Conservation (phyloP, 2,797 vertebrate genomes). For the Menidia menidia region DNA sequence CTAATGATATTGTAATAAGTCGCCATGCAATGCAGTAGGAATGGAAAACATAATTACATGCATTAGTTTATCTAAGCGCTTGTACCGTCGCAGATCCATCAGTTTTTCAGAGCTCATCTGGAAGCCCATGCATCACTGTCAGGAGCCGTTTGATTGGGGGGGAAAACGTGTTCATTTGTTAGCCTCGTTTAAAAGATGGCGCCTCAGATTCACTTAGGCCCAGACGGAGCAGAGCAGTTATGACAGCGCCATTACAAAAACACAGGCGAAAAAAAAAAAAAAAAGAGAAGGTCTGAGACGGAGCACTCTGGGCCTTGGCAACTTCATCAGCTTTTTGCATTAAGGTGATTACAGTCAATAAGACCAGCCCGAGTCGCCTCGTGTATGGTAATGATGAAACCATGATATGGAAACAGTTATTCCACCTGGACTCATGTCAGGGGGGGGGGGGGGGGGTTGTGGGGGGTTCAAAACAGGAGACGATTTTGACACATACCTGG, state of each 20-base stretch:
- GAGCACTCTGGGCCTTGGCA: constrained; percentile 58
- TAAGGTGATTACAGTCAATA: constrained; percentile 72
- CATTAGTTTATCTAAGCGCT: constrained; percentile 99
- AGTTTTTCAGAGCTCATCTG: constrained; percentile 99
- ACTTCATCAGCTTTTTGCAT: constrained; percentile 77
- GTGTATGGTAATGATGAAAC: constrained; percentile 53
- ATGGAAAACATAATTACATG: constrained; percentile 99
- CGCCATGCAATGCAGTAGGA: constrained; percentile 95
- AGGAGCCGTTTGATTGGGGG: constrained; percentile 84
- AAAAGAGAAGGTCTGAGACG: constrained; percentile 50
- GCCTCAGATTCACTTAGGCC: constrained; percentile 83
- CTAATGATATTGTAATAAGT: constrained; percentile 99
- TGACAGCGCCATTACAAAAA: constrained; percentile 85
- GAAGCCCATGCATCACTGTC: constrained; percentile 99
- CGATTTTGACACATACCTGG: not conserved
- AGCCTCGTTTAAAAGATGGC: constrained; percentile 84
- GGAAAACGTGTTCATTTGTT: constrained; percentile 84
- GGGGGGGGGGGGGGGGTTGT: too few species aligned
- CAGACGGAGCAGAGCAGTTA: constrained; percentile 79
- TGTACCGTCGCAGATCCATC: constrained; percentile 98
- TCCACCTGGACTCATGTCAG: constrained; percentile 45
- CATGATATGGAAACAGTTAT: constrained; percentile 22
- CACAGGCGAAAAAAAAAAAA: constrained; percentile 49
- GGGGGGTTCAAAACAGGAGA: too few species aligned
- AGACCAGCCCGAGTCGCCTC: constrained; percentile 30